A percentile compares a stretch with the other conserved stretches of the same genome.
Conservation (phyloP, 2,888 invertebrate genomes). For the Ophion ventricosus region DNA sequence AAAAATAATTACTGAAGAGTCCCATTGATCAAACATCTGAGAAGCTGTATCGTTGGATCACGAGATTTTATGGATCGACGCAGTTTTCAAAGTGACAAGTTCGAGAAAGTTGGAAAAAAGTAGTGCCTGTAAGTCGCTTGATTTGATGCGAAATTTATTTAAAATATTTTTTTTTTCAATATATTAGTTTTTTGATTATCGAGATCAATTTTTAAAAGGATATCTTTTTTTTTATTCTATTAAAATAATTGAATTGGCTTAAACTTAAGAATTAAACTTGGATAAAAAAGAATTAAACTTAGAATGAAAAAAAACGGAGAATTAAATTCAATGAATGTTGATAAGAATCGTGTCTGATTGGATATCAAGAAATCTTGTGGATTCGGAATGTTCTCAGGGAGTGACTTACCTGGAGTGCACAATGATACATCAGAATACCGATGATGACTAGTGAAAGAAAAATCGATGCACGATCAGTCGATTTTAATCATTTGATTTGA, state of each 20-base stretch:
- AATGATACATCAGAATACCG: background rate
- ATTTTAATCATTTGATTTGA: background rate
- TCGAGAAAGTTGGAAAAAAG: background rate
- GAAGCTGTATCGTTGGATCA: background rate
- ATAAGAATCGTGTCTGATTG: background rate
- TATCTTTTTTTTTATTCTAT: too few species aligned
- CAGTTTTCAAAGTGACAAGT: background rate
- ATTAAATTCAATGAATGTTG: background rate
- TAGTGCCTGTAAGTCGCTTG: background rate
- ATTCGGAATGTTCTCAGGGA: background rate
- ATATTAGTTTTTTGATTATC: too few species aligned
- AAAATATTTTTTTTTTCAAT: background rate
- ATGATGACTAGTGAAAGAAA: background rate
- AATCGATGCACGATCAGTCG: background rate
- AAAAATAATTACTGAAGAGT: slow-evolving; percentile 11
- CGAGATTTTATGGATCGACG: background rate
- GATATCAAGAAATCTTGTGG: background rate
- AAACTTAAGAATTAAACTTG: too few species aligned
- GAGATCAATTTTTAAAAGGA: too few species aligned
- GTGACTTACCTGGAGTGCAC: background rate
- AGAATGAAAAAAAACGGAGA: background rate
- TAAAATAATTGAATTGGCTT: too few species aligned
- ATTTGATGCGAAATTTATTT: background rate
- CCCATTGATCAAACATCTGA: background rate
- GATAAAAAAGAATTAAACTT: too few species aligned